Evolutionary conservation across 2,888 invertebrate species (phyloP).

Genomic region (Caradrina kadenii): DNA sequence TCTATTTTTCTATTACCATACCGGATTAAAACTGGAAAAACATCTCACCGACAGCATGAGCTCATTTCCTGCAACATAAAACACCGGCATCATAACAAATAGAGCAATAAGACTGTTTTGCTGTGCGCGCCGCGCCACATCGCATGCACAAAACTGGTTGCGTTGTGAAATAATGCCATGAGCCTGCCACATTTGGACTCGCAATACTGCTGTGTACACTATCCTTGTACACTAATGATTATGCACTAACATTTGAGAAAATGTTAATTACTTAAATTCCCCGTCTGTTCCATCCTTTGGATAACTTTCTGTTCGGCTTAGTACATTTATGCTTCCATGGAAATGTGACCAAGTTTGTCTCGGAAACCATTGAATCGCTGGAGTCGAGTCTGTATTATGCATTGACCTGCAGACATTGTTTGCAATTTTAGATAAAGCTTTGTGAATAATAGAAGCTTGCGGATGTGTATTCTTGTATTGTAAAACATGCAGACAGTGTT

Average conservation of each 20-base stretch:
- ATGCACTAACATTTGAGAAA: constrained; percentile 51
- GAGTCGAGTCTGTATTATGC: constrained; percentile 51
- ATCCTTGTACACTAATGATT: constrained; percentile 45
- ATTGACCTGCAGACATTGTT: constrained; percentile 55
- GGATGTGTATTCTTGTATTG: constrained; percentile 35
- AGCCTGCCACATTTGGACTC: constrained; percentile 68
- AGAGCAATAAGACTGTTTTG: constrained; percentile 78
- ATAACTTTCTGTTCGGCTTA: constrained; percentile 45
- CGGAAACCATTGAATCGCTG: constrained; percentile 37
- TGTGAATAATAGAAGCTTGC: constrained; percentile 43
- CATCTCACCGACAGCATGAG: constrained; percentile 74
- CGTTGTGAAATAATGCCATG: constrained; percentile 77
- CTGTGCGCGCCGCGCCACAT: constrained; percentile 74
- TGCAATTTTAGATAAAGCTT: constrained; percentile 51
- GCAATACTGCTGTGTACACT: constrained; percentile 39
- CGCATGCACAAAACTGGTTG: constrained; percentile 81
- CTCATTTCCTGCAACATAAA: constrained; percentile 81
- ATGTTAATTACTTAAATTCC: constrained; percentile 50
- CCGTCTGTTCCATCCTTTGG: constrained; percentile 30
- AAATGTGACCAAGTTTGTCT: constrained; percentile 55
- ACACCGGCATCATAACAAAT: constrained; percentile 80
- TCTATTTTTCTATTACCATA: constrained; percentile 70
- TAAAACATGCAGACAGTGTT: constrained; percentile 37
- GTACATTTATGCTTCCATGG: constrained; percentile 31
- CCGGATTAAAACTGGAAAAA: constrained; percentile 74